Percentiles rank a stretch among this genome's conserved stretches.
phyloP scores from a whole-genome alignment of 1,140 invertebrate genomes.

The Brachionus asplanchnoidis region DNA sequence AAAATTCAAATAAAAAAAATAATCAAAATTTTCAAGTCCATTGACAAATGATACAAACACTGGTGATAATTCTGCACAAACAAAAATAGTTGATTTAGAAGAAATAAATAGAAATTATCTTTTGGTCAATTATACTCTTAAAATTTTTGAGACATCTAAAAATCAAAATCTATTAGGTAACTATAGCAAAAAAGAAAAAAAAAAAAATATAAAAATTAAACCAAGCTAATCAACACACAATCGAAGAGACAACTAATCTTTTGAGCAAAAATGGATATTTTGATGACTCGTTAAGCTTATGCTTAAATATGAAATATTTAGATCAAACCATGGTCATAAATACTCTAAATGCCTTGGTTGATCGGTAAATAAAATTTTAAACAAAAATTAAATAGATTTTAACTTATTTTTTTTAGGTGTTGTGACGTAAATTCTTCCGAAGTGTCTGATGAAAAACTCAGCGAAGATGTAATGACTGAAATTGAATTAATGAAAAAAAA shows the following conservation, averaged over 20 bases:
- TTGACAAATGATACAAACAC: background rate
- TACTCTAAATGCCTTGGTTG: background rate
- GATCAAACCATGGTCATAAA: background rate
- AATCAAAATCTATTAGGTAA: conserved; percentile 18
- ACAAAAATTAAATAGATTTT: background rate
- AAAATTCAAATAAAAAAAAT: background rate
- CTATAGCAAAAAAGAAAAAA: background rate
- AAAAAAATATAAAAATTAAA: background rate
- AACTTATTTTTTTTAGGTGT: background rate
- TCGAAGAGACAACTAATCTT: background rate
- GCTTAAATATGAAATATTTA: background rate
- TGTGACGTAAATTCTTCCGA: background rate
- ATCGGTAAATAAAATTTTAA: background rate
- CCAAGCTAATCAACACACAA: background rate
- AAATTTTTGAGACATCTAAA: background rate
- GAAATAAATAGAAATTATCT: conserved; percentile 39
- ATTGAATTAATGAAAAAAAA: conserved; percentile 15
- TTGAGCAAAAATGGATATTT: conserved; percentile 17
- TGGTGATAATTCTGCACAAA: background rate
- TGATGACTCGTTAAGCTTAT: conserved; percentile 3
- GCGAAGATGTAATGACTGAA: conserved; percentile 7
- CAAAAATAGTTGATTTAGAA: conserved; percentile 1
- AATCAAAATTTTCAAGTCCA: background rate
- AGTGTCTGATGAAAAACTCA: background rate
- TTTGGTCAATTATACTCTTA: background rate